phyloP scores from a whole-genome alignment of 2,113 vertebrate genomes.

The Solea senegalensis region DNA sequence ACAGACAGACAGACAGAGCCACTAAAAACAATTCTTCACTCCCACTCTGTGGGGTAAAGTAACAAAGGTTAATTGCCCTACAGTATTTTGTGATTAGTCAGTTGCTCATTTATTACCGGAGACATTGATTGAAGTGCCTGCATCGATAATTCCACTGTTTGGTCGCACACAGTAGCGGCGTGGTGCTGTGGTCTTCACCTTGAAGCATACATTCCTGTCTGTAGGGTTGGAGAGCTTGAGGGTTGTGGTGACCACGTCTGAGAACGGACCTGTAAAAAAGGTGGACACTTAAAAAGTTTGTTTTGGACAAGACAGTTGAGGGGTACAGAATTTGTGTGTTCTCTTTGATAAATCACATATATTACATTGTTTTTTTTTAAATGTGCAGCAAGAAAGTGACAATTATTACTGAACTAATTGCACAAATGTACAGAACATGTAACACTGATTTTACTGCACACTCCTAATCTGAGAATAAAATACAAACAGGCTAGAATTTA shows the following conservation, averaged over 20 bases:
- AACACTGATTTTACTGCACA: not conserved
- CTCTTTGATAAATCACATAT: not conserved
- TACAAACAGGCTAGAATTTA: not conserved
- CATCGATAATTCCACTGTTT: slow-evolving; percentile 97
- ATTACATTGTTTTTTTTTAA: not conserved
- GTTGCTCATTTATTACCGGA: slow-evolving; percentile 83
- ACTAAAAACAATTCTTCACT: no score
- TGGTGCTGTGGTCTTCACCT: slow-evolving; percentile 98
- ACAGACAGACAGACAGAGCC: no score
- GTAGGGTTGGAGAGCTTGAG: slow-evolving; percentile 97
- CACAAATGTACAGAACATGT: not conserved
- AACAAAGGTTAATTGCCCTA: no score
- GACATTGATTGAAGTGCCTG: slow-evolving; percentile 95
- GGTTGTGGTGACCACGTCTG: slow-evolving; percentile 96
- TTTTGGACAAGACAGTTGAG: not conserved
- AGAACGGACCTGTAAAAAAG: slow-evolving; percentile 91
- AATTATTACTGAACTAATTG: no score
- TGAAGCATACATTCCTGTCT: slow-evolving; percentile 97
- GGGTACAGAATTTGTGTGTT: not conserved
- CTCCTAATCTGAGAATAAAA: not conserved
- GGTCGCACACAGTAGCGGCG: slow-evolving; percentile 98
- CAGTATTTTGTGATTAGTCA: not conserved
- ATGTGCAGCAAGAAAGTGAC: not conserved
- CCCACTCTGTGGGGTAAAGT: no score
- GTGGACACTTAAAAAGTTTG: not conserved